A percentile compares a stretch with the other conserved stretches of the same genome.
Evolutionary conservation across 1,140 invertebrate genomes (phyloP).

Genomic region (Drosophila sulfurigaster): DNA sequence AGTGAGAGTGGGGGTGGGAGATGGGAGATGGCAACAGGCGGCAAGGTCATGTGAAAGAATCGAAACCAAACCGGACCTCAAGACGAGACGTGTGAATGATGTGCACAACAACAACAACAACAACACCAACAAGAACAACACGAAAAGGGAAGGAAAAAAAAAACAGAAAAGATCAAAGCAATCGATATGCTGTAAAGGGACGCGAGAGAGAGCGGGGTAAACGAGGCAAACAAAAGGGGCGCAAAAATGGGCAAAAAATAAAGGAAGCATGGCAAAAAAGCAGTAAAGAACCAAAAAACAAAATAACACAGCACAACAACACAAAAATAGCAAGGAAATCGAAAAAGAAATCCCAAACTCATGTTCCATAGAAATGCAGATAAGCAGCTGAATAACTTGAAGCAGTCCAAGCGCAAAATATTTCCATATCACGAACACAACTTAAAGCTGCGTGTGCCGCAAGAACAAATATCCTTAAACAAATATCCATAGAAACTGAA

Average conservation of each 20-base stretch:
- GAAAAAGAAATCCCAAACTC: slow-evolving; percentile 9
- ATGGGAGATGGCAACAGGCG: slow-evolving; percentile 23
- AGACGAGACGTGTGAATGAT: slow-evolving; percentile 52
- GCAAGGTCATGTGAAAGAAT: slow-evolving; percentile 27
- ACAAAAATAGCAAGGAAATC: background rate
- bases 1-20: too few relatives aligned
- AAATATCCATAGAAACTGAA: too few relatives aligned
- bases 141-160: slow-evolving; percentile 5
- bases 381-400: slow-evolving; percentile 13
- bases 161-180: slow-evolving; percentile 30
- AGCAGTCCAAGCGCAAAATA: slow-evolving; percentile 11
- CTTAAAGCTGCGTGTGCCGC: background rate
- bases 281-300: background rate
- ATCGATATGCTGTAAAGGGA: slow-evolving; percentile 10
- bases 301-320: background rate
- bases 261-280: background rate
- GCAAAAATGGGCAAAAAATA: background rate
- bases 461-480: background rate
- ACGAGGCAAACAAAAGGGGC: background rate
- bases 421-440: background rate
- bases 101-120: background rate
- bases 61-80: slow-evolving; percentile 12
- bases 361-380: slow-evolving; percentile 18
- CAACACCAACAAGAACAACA: too few relatives aligned
- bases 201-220: background rate